phyloP scores from a whole-genome alignment of 2,113 vertebrate species.

The Acanthisitta chloris region DNA sequence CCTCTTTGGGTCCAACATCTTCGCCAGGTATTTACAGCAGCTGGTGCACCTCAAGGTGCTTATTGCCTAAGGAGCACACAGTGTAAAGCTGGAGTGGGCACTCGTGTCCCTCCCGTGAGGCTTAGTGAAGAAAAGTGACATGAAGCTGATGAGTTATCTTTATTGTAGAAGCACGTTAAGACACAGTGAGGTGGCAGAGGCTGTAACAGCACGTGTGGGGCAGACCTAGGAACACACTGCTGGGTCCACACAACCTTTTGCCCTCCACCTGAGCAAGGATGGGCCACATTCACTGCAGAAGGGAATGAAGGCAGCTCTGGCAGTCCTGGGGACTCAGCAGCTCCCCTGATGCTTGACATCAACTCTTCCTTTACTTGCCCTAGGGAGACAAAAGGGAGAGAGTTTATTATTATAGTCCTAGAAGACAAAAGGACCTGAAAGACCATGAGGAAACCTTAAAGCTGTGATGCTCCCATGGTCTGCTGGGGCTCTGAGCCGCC shows the following conservation, averaged over 20 bases:
- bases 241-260: background rate
- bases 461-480: background rate
- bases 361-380: constrained; percentile 5
- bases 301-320: constrained; percentile 5
- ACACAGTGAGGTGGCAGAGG: background rate
- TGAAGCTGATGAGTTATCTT: constrained; percentile 45
- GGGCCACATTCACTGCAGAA: background rate
- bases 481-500: background rate
- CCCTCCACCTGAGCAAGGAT: constrained; percentile 3
- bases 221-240: background rate
- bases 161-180: constrained; percentile 44
- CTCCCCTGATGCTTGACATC: background rate
- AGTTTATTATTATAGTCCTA: background rate
- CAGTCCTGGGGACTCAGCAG: background rate
- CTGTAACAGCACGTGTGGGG: background rate
- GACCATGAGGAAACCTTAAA: background rate
- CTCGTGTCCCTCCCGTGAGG: background rate
- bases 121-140: constrained; percentile 43
- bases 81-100: background rate
- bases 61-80: fast-evolving
- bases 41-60: background rate
- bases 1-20: background rate
- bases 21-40: background rate
- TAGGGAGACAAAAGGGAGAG: background rate
- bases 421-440: background rate